These are phyloP conservation scores for Sarcophaga caerulescens DNA, from an alignment of 2,888 invertebrate genomes.

Conservation along the genomic window DNA sequence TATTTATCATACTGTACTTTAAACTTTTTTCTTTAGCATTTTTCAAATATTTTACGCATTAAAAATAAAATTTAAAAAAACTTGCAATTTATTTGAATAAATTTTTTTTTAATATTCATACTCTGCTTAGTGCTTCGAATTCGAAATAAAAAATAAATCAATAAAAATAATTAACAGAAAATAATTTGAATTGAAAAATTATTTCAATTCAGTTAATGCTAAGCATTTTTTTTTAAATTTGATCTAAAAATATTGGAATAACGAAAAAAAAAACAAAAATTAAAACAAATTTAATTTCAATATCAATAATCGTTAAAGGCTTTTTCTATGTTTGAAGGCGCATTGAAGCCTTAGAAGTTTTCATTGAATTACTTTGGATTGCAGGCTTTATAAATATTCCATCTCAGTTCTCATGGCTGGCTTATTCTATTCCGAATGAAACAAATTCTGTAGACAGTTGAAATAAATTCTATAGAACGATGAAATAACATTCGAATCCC, in stretches of 20 bases:
- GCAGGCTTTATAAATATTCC: too few species aligned
- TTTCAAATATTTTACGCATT: slow-evolving; percentile 9
- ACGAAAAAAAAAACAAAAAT: not conserved
- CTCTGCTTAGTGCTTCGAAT: not conserved
- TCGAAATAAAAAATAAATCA: not conserved
- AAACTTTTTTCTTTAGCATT: not conserved
- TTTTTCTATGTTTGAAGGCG: too few species aligned
- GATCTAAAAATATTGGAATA: not conserved
- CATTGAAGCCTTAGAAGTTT: too few species aligned
- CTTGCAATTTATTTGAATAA: not conserved
- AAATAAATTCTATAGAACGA: too few species aligned
- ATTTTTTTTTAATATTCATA: too few species aligned
- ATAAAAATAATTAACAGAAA: not conserved
- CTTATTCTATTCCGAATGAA: too few species aligned
- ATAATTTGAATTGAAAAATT: not conserved
- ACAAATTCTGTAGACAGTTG: too few species aligned
- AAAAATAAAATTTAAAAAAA: slow-evolving; percentile 14
- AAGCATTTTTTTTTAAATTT: not conserved
- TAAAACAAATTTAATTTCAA: not conserved
- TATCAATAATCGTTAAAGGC: too few species aligned
- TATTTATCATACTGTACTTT: not conserved
- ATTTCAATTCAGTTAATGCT: slow-evolving; percentile 11
- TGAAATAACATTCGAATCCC: too few species aligned
- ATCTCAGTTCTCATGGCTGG: too few species aligned
- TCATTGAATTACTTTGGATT: too few species aligned